Evolutionary conservation across 2,113 vertebrate genomes (phyloP), one percentile per base, ranked within the genome.

Genomic region (Ia io): DNA sequence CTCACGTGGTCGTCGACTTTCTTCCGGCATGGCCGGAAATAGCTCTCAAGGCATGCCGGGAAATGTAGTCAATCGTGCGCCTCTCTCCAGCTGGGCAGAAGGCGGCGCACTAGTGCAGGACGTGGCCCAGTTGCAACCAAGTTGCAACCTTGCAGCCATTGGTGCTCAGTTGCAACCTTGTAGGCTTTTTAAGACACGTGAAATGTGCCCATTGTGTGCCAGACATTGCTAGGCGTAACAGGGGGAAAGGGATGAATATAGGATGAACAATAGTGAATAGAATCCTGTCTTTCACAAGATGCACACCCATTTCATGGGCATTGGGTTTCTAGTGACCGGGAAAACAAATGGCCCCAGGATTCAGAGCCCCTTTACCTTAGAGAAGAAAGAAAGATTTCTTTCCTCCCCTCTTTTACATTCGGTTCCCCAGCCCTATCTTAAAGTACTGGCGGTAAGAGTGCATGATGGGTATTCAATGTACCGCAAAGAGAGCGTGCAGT

Each of bases 381-480:
- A 37, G 32, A 67, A 90, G 71, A 93, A 90, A 84, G 23, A 80
- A 92, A 51, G 35, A 77, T 78, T 94, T 94, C 74, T 84, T 85
- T 22, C 59, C 79, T 84, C 93, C 92, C 85, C 76, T 70, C 25
- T 91, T 97, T 78, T 56, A 82, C 32, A 77, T 82, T 37, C 35
- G 32, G 88, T 96, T 91, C 61, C 13, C 49, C n/a, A 12, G 83
- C 49, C 89, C 91, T 8, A 51, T 88, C 95, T 92, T 47, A 96
- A 93, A 97, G 6, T 82, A 82, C 96, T 96, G 96, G 97, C 97
- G 96, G 96, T 83, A 97, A 94, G 73, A 96, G 95, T 92, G 97
- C 95, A 96, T 96, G 96, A 88, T 32, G 96, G 91, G 96, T 96
- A 95, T 74, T 91, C 37, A 16, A 67, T 74, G 73, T 61, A 91